These are phyloP conservation scores for Ferdinandea cuprea DNA, from an alignment of 2,888 invertebrate genomes.

Conservation along the genomic window DNA sequence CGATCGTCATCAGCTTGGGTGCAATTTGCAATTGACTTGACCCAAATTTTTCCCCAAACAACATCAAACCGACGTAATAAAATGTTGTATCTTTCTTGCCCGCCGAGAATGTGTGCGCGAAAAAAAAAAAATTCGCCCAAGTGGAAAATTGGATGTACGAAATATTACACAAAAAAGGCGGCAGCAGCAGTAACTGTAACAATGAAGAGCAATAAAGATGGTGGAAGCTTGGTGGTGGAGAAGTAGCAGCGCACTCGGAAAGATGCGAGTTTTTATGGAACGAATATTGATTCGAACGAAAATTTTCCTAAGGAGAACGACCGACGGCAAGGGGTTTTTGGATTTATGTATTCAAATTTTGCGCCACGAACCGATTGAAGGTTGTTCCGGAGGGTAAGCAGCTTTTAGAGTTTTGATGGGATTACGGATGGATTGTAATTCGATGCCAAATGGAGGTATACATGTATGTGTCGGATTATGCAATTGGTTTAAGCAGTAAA, in stretches of 20 bases:
- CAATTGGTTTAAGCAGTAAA: neutral
- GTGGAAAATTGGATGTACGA: slow-evolving; percentile 66
- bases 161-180: slow-evolving; percentile 45
- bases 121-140: slow-evolving; percentile 60
- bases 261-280: slow-evolving; percentile 12
- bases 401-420: slow-evolving; percentile 26
- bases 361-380: slow-evolving; percentile 36
- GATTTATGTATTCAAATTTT: slow-evolving; percentile 43
- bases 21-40: slow-evolving; percentile 71
- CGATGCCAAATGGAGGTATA: slow-evolving; percentile 4
- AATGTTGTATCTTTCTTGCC: slow-evolving; percentile 45
- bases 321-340: neutral
- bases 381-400: slow-evolving; percentile 59
- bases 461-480: neutral
- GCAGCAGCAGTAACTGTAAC: slow-evolving; percentile 10
- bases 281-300: slow-evolving; percentile 35
- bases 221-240: too few relatives aligned
- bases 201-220: too few relatives aligned
- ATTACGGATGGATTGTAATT: slow-evolving; percentile 30
- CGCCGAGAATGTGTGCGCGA: slow-evolving; percentile 42
- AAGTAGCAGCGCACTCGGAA: neutral
- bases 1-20: slow-evolving; percentile 68
- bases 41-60: slow-evolving; percentile 52
- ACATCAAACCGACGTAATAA: slow-evolving; percentile 16
- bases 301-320: slow-evolving; percentile 10